A percentile compares a stretch with the other conserved stretches of the same genome.
Conservation (phyloP, 2,113 vertebrate species). For the Chaenogobius annularis region DNA sequence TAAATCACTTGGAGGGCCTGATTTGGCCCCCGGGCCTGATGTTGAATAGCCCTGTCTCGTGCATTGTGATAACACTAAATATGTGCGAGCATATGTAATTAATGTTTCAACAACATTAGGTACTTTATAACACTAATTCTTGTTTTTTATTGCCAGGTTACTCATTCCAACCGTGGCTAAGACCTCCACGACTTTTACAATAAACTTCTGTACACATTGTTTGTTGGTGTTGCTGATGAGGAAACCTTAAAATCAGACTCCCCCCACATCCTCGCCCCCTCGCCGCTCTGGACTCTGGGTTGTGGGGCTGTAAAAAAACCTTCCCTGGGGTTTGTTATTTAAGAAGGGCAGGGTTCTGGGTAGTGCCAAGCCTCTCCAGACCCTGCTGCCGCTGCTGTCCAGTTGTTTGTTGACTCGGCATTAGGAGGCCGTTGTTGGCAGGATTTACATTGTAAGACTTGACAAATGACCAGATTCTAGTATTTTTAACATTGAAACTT, state of each 20-base stretch:
- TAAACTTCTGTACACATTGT: conserved; percentile 43
- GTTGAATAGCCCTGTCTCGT: too few species aligned
- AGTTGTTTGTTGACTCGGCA: conserved; percentile 30
- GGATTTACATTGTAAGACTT: conserved; percentile 18
- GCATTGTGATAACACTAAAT: too few species aligned
- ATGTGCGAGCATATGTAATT: too few species aligned
- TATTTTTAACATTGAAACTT: not conserved
- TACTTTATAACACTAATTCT: too few species aligned
- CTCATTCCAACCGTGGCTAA: not conserved
- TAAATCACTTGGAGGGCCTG: too few species aligned
- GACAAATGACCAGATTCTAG: conserved; percentile 21
- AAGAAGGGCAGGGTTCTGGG: conserved; percentile 10
- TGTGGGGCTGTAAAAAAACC: conserved; percentile 19
- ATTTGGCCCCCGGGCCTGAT: too few species aligned
- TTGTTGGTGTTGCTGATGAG: conserved; percentile 55
- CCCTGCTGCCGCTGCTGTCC: not conserved
- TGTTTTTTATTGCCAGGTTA: not conserved
- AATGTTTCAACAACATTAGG: too few species aligned
- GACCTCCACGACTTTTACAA: not conserved
- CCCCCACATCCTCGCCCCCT: not conserved
- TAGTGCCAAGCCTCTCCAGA: conserved; percentile 18
- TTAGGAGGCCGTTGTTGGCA: conserved; percentile 6
- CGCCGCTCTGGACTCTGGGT: conserved; percentile 1
- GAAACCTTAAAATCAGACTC: conserved; percentile 26
- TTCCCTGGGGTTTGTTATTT: conserved; percentile 34